Base-by-base conservation (phyloP, 2,888 invertebrate genomes). In the Gisinianus flammeolus region DNA sequence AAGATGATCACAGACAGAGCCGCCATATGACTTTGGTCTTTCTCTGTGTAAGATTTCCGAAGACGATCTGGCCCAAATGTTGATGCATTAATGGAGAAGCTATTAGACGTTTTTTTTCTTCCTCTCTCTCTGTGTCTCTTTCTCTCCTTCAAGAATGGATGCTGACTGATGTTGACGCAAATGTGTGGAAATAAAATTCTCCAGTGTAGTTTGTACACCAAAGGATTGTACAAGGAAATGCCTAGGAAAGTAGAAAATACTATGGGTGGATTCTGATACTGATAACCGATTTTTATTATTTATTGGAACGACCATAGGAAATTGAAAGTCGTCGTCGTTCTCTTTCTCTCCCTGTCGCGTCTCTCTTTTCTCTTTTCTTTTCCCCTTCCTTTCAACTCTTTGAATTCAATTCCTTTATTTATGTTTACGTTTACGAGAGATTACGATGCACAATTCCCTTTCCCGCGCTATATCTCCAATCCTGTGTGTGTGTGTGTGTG, bases 121-220 rank as follows among this genome's bases (percentile, higher is more conserved):
- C n/a, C n/a, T n/a, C n/a, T n/a, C n/a, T n/a, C n/a, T n/a, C n/a
- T n/a, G n/a, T n/a, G n/a, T n/a, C n/a, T n/a, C n/a, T n/a, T n/a
- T n/a, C n/a, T n/a, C n/a, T n/a, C n/a, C n/a, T n/a, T n/a, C n/a
- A 54, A 16, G 64, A 22, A 26, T 22, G 64, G 6, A 22, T 33
- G 44, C 16, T 35, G 73, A 74, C 73, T 74, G 52, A 74, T 74
- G 73, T 66, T 74, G 73, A 74, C 73, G 52, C 19, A 74, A 66
- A 74, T 74, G 28, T 44, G 26, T 44, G 31, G 73, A 44, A 74
- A 64, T 64, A 74, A 72, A 19, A 56, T 22, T 31, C 73, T 33
- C 22, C 16, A 58, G 16, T 10, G 69, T 16, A 31, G n/a, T n/a
- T 8, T 5, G 54, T 54, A 54, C 54, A 54, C 6, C 6, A 54